A percentile compares a stretch with the other conserved stretches of the same genome.
These are phyloP conservation scores for Aix galericulata DNA, from an alignment of 2,113 vertebrate genomes.

Conservation along the genomic window DNA sequence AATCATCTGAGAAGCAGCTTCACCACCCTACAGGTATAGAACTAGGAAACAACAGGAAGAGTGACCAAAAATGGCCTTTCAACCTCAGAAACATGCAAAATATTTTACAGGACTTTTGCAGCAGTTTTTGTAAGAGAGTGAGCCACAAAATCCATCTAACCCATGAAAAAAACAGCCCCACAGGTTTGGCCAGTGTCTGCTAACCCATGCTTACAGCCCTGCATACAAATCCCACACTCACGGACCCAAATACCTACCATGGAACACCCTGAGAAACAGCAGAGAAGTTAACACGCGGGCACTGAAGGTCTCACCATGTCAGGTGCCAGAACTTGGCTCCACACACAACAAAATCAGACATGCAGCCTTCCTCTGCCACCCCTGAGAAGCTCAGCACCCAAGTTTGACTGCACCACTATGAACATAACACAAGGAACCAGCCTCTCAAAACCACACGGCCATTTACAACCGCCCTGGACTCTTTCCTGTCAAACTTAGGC, in stretches of 20 bases:
- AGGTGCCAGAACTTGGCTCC: neutral
- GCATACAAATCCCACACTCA: neutral
- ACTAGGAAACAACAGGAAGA: neutral
- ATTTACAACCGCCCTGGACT: neutral
- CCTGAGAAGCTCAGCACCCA: neutral
- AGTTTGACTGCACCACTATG: neutral
- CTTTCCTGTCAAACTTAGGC: too few species aligned
- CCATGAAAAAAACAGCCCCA: neutral
- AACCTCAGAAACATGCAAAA: neutral
- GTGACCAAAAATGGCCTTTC: neutral
- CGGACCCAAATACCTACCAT: neutral
- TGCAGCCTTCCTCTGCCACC: neutral
- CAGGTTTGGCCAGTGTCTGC: too few species aligned
- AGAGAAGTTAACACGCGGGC: neutral
- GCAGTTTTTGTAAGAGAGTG: neutral
- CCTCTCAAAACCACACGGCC: neutral
- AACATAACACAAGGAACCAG: rapidly evolving
- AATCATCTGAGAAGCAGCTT: neutral
- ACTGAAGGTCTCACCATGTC: neutral
- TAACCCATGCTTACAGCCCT: neutral
- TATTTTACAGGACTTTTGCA: neutral
- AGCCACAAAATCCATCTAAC: neutral
- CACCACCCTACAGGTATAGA: neutral
- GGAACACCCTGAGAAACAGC: neutral
- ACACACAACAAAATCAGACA: neutral